Base-by-base conservation (phyloP, 2,888 invertebrate genomes). In the Oscheius sp. region DNA sequence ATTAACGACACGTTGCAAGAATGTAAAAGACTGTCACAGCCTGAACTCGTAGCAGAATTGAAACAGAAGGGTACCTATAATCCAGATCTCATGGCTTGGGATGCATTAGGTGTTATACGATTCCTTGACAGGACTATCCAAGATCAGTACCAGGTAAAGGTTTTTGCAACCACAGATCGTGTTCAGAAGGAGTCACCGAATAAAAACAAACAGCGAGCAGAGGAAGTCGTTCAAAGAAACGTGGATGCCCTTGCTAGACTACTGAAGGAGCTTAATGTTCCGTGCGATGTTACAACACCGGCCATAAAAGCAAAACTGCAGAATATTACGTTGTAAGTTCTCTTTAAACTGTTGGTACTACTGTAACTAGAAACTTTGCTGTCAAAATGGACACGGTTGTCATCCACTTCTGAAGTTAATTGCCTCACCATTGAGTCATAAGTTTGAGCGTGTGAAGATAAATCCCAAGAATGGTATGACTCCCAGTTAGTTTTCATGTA, bases 41-140 rank as follows among this genome's bases (percentile, higher is more conserved):
- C 78, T 1, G 78, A 82, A 62, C 58, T 82, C 9, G 80, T 82
- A 1, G 77, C 79, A 1, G 82, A 80, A 65, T 47, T 82, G 7
- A 82, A 82, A 58, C 80, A 79, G 51, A 76, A 78, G 63, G 88
- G 88, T 37, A 88, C 87, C 1, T 88, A 88, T 66, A 88, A 88
- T 73, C 88, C 88, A 5, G 89, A 89, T 58, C 78, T 89, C 32
- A 89, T 89, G 89, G 89, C 89, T 4, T 89, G 89, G 89, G 89
- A 89, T 76, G 87, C 85, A 9, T 68, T 86, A 4, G 89, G 89
- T 29, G 86, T 89, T 2, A 84, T 89, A 21, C 77, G 87, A n/a
- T 89, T 89, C 73, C 76, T 89, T 7, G 88, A 88, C 65, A 74
- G 86, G 63, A 84, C 87, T 1, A 85, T 88, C 59, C 80, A 84